Evolutionary conservation across 2,888 invertebrate species (phyloP).

Genomic region (Kryphioiulus occultus): DNA sequence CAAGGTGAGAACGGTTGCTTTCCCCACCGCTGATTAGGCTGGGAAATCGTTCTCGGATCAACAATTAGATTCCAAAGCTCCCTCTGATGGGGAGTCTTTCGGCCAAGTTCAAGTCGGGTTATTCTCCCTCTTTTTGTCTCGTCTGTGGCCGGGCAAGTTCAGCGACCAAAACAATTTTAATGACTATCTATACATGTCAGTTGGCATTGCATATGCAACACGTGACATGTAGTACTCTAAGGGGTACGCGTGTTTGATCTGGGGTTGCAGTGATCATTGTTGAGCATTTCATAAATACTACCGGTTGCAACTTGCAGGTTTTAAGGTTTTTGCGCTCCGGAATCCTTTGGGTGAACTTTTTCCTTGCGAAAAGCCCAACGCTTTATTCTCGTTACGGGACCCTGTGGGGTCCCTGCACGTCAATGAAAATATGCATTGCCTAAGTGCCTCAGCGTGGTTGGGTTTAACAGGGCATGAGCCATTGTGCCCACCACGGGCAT

Average conservation of each 20-base stretch:
- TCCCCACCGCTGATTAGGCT: background rate
- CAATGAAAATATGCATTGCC: background rate
- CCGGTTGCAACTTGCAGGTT: too few species aligned
- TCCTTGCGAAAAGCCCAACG: background rate
- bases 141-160: background rate
- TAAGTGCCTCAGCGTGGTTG: conserved; percentile 17
- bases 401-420: background rate
- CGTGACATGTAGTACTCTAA: conserved; percentile 16
- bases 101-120: background rate
- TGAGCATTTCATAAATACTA: background rate
- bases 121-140: conserved; percentile 25
- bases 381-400: background rate
- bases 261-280: background rate
- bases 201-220: background rate
- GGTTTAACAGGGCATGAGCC: conserved; percentile 10
- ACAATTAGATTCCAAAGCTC: background rate
- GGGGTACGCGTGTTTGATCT: background rate
- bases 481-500: conserved; percentile 30
- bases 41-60: background rate
- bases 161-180: conserved; percentile 31
- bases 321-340: background rate
- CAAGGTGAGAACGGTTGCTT: background rate
- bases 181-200: conserved; percentile 31
- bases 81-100: background rate
- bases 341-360: background rate